Evolutionary conservation across 2,113 vertebrate species (phyloP).

Genomic region (Petromus typicus): DNA sequence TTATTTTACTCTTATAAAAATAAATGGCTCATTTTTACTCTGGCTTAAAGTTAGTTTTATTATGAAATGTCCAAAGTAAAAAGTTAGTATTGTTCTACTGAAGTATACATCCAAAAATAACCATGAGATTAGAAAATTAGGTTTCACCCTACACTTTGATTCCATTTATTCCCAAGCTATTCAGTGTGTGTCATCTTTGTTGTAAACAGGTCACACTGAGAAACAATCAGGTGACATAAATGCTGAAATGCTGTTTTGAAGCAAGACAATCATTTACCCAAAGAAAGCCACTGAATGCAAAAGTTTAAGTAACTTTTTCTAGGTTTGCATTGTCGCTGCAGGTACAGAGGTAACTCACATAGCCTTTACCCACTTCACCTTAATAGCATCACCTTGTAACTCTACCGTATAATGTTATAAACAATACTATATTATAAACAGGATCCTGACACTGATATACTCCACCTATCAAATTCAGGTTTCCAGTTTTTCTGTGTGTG

Average conservation of each 20-base stretch:
- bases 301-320: neutral
- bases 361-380: neutral
- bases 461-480: neutral
- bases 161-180: neutral
- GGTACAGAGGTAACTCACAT: neutral
- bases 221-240: neutral
- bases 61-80: neutral
- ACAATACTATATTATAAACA: neutral
- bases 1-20: slow-evolving; percentile 55
- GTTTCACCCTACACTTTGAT: neutral
- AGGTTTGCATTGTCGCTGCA: neutral
- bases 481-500: neutral
- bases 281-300: neutral
- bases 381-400: neutral
- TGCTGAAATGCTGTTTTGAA: neutral
- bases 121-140: neutral
- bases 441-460: neutral
- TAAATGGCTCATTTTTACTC: slow-evolving; percentile 48
- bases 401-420: neutral
- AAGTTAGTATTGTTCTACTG: neutral
- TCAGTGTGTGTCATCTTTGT: neutral
- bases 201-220: neutral
- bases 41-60: slow-evolving; percentile 49
- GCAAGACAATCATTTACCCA: neutral
- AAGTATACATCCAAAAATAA: slow-evolving; percentile 32